phyloP scores from a whole-genome alignment of 2,797 vertebrate species.

The Sarcoramphus papa region DNA sequence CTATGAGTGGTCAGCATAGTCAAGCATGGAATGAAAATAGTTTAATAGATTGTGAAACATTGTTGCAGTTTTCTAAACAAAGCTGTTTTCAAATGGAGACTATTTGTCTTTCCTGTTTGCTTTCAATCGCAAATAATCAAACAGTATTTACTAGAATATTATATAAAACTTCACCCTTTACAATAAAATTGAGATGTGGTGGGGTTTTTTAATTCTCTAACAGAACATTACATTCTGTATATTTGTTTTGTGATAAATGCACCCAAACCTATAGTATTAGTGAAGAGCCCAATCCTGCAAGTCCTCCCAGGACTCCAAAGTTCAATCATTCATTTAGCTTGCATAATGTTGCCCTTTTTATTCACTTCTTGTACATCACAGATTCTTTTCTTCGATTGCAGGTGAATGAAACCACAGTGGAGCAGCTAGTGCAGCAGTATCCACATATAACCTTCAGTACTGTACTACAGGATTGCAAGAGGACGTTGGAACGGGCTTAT shows the following conservation, averaged over 20 bases:
- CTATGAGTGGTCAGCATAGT: background rate
- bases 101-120: background rate
- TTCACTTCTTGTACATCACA: background rate
- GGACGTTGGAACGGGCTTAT: constrained; percentile 95
- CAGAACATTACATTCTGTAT: background rate
- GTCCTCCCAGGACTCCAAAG: background rate
- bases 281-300: background rate
- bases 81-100: background rate
- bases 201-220: background rate
- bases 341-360: background rate
- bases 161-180: background rate
- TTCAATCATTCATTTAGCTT: background rate
- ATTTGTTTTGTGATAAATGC: background rate
- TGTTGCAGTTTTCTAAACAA: background rate
- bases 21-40: background rate
- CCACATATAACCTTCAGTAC: constrained; percentile 98
- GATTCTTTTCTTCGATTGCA: constrained; percentile 61
- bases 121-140: background rate
- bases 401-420: constrained; percentile 96
- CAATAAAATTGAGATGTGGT: background rate
- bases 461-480: constrained; percentile 98
- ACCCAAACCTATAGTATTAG: background rate
- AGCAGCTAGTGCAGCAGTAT: constrained; percentile 94
- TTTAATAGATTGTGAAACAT: background rate
- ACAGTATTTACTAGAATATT: background rate